Evolutionary conservation across 2,888 invertebrate species (phyloP), one percentile per base, ranked within the genome.

Genomic region (Tricholauxania praeusta): DNA sequence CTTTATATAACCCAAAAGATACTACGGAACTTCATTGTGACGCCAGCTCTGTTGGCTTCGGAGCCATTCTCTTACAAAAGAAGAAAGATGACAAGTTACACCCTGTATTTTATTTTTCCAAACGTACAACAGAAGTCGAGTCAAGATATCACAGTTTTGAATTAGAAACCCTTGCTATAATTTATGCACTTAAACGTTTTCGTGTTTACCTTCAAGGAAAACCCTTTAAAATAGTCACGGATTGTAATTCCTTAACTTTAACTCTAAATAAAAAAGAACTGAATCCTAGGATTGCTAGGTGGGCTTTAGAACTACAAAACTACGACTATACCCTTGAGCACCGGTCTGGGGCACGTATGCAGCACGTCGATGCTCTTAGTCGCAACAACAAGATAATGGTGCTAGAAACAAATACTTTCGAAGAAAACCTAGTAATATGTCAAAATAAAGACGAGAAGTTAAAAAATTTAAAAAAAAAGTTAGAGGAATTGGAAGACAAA

Each of bases 301-400:
- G 78, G 78, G 78, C 76, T 3, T 66, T 79, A 22, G 70, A 78
- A 59, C 32, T 80, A 12, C 71, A 78, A 60, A 74, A 78, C 48
- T 79, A 74, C 48, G 71, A 78, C 68, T 79, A 78, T 71, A 57
- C n/a, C 52, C 52, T 68, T n/a, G 39, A 32, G 1, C 55, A 57
- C 47, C 28, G 67, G 7, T 17, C 67, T 5, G 67, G 67, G 1
- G 39, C 28, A 1, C 15, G 19, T 15, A 68, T 68, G 67, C 55
- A 57, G n/a, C 82, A 83, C 74, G 82, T 81, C 2, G 81, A 83
- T 72, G 80, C 82, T 0, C 66, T 83, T 14, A 83, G 82, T 67
- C 69, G 80, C 15, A 51, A 53, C 14, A 69, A 68, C 12, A 72
- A 65, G 19, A 68, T 76, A 51, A 22, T 74, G 39, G 60, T 71